A percentile compares a stretch with the other conserved stretches of the same genome.
Conservation (phyloP, 2,797 vertebrate species). For the Onychomys torridus region DNA sequence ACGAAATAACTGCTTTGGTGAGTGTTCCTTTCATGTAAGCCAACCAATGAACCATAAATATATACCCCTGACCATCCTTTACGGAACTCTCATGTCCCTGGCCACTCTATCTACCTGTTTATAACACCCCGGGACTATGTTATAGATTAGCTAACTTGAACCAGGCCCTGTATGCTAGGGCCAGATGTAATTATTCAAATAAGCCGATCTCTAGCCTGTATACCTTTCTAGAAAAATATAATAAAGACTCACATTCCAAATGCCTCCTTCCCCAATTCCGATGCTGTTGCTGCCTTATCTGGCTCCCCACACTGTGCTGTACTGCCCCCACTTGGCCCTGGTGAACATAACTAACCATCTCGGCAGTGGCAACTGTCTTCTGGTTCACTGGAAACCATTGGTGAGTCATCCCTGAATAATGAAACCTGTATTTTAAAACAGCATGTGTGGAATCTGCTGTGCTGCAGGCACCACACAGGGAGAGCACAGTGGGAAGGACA, state of each 20-base stretch:
- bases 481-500: not conserved
- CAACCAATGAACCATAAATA: not conserved
- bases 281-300: not conserved
- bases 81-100: not conserved
- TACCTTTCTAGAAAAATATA: constrained; percentile 15
- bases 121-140: not conserved
- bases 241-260: not conserved
- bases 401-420: not conserved
- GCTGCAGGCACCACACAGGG: not conserved
- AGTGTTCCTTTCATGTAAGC: not conserved
- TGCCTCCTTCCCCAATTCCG: accelerated
- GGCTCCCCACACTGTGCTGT: accelerated
- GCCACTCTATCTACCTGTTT: not conserved
- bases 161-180: not conserved
- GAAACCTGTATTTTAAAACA: constrained; percentile 4
- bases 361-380: not conserved
- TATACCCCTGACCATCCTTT: not conserved
- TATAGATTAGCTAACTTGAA: not conserved
- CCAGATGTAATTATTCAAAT: not conserved
- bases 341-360: not conserved
- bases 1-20: not conserved
- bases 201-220: not conserved
- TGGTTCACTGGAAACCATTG: not conserved
- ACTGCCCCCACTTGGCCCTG: not conserved
- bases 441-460: not conserved